Evolutionary conservation across 1,140 invertebrate genomes (phyloP).

Genomic region (Leucophenga varia): DNA sequence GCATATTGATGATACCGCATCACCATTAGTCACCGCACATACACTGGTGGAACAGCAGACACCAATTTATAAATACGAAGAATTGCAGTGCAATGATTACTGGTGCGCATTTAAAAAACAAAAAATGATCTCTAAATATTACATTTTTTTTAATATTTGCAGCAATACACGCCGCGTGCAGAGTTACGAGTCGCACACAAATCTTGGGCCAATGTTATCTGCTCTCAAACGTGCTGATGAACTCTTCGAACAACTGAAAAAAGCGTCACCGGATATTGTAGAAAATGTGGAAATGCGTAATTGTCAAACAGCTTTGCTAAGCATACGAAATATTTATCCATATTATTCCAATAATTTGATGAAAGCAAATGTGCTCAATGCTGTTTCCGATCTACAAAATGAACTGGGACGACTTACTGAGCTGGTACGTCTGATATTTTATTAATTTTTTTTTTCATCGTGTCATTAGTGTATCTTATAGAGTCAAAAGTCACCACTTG

Average conservation of each 20-base stretch:
- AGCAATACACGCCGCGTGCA: slow-evolving; percentile 49
- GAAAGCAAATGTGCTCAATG: slow-evolving; percentile 47
- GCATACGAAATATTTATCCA: slow-evolving; percentile 48
- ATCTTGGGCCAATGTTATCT: slow-evolving; percentile 40
- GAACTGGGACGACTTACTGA: slow-evolving; percentile 41
- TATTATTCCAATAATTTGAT: slow-evolving; percentile 50
- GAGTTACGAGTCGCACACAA: slow-evolving; percentile 51
- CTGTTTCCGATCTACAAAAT: slow-evolving; percentile 48
- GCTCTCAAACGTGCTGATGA: slow-evolving; percentile 50
- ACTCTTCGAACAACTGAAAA: slow-evolving; percentile 28
- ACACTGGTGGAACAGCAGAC: slow-evolving; percentile 65
- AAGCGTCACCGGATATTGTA: slow-evolving; percentile 33
- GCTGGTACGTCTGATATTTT: slow-evolving; percentile 20
- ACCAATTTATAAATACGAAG: slow-evolving; percentile 67
- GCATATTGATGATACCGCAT: slow-evolving; percentile 67
- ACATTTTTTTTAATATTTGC: neutral
- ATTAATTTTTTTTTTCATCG: neutral
- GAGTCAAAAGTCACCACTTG: slow-evolving; percentile 37
- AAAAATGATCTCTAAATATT: neutral
- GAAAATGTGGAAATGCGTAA: slow-evolving; percentile 37
- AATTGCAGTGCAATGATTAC: slow-evolving; percentile 56
- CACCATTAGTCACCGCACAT: slow-evolving; percentile 64
- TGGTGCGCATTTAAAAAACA: slow-evolving; percentile 25
- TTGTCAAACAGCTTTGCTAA: slow-evolving; percentile 35
- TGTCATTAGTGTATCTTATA: slow-evolving; percentile 31